Conservation (phyloP, 1,140 invertebrate genomes). For the Littorina saxatilis region DNA sequence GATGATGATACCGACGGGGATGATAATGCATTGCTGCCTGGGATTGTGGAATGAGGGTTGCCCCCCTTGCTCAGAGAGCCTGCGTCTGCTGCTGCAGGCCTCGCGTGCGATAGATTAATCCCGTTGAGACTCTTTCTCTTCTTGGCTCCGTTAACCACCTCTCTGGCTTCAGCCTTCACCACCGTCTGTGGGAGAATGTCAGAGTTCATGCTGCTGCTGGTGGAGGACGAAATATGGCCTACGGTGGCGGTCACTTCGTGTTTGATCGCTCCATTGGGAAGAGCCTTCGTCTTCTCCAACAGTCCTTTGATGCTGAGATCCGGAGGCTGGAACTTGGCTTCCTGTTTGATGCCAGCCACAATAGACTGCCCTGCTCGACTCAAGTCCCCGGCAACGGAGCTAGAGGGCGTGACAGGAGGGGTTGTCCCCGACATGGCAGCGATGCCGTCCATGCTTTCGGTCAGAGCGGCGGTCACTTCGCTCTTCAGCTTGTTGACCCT, state of each 20-base stretch:
- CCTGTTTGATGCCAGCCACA: conserved; percentile 1
- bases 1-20: not conserved
- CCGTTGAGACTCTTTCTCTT: conserved; percentile 2
- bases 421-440: not conserved
- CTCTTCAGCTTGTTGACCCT: conserved; percentile 42
- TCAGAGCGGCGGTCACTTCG: conserved; percentile 39
- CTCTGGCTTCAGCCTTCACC: conserved; percentile 17
- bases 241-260: not conserved
- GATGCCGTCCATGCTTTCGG: conserved; percentile 3
- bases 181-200: not conserved
- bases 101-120: not conserved
- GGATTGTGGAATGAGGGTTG: not conserved
- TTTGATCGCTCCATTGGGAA: conserved; percentile 28
- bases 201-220: too few relatives aligned
- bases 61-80: not conserved
- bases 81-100: not conserved
- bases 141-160: conserved; percentile 20
- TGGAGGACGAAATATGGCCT: not conserved
- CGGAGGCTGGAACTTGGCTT: conserved; percentile 33
- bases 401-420: not conserved
- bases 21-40: not conserved
- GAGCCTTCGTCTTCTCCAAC: conserved; percentile 35
- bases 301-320: conserved; percentile 44
- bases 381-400: not conserved
- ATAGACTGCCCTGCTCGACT: not conserved